Evolutionary conservation across 2,113 vertebrate species (phyloP), one percentile per base, ranked within the genome.

Genomic region (Macrotis lagotis): DNA sequence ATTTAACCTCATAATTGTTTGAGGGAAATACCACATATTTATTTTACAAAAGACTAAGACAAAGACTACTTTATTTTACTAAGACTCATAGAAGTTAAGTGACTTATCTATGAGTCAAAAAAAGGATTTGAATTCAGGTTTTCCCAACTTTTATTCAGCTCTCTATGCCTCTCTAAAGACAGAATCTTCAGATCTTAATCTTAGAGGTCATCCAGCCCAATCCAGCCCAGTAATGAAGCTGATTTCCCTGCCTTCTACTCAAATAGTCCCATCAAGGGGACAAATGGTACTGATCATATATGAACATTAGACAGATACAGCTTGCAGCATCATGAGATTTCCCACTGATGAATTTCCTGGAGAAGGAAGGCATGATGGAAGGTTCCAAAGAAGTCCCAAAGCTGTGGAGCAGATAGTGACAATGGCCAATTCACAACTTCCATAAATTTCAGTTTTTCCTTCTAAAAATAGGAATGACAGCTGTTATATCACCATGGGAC

Each of bases 41-140:
- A 25, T 10, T 93, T 96, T n/a, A 1, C 3, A 83, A n/a, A 31
- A 66, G 88, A 92, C 91, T 89, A 93, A 88, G n/a, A n/a, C n/a
- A n/a, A n/a, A n/a, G n/a, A n/a, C n/a, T n/a, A n/a, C n/a, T n/a
- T n/a, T n/a, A n/a, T n/a, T n/a, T n/a, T n/a, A 92, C 47, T 31
- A 48, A 90, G 51, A 52, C 26, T 44, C 37, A 48, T 6, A 55
- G 51, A 88, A 37, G 8, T 31, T 48, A n/a, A 89, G 6, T 92
- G 49, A 51, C 11, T 49, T 49, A 22, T 44, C 25, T 2, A 11
- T 26, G 2, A 8, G 74, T 4, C 47, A 59, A 88, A 49, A 48
- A 51, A 50, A 7, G 55, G 28, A 50, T 88, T 51, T 16, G 59
- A 8, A 25, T 48, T 51, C 3, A 51, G 51, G n/a, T 53, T 48